Percentiles rank a stretch among this genome's conserved stretches.
Evolutionary conservation across 1,140 invertebrate genomes (phyloP).

Genomic region (Akabosia matsudoensis): DNA sequence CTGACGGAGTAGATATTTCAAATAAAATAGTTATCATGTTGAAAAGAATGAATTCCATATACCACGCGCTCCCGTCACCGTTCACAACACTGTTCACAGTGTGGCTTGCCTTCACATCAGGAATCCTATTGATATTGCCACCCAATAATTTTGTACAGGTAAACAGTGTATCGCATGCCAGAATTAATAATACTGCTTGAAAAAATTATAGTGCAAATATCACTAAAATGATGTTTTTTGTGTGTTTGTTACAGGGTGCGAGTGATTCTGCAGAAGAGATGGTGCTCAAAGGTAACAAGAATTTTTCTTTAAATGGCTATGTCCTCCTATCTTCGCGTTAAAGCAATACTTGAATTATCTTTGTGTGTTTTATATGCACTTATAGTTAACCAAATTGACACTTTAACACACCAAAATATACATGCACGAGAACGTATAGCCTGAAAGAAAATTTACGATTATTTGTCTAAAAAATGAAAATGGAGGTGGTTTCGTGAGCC

Average conservation of each 20-base stretch:
- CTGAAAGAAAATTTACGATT: too few relatives aligned
- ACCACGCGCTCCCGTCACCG: background rate
- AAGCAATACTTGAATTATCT: background rate
- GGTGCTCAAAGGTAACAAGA: background rate
- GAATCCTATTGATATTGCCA: background rate
- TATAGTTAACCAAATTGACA: too few relatives aligned
- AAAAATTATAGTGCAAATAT: too few relatives aligned
- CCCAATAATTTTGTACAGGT: background rate
- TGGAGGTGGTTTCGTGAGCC: too few relatives aligned
- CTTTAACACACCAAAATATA: too few relatives aligned
- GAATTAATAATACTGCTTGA: too few relatives aligned
- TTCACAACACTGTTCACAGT: background rate
- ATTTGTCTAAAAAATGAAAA: too few relatives aligned
- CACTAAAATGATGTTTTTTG: too few relatives aligned
- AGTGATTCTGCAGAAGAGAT: slow-evolving; percentile 1
- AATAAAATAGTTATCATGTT: background rate
- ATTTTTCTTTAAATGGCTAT: background rate
- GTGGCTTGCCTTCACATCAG: slow-evolving; percentile 15
- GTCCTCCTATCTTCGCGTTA: background rate
- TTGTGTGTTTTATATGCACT: background rate
- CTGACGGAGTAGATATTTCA: too few relatives aligned
- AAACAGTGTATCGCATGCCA: background rate
- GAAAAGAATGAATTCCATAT: background rate
- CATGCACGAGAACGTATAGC: too few relatives aligned
- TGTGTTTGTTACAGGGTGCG: slow-evolving; percentile 3